A percentile compares a stretch with the other conserved stretches of the same genome.
Evolutionary conservation across 2,113 vertebrate genomes (phyloP).

Genomic region (Formicarius rufipectus): DNA sequence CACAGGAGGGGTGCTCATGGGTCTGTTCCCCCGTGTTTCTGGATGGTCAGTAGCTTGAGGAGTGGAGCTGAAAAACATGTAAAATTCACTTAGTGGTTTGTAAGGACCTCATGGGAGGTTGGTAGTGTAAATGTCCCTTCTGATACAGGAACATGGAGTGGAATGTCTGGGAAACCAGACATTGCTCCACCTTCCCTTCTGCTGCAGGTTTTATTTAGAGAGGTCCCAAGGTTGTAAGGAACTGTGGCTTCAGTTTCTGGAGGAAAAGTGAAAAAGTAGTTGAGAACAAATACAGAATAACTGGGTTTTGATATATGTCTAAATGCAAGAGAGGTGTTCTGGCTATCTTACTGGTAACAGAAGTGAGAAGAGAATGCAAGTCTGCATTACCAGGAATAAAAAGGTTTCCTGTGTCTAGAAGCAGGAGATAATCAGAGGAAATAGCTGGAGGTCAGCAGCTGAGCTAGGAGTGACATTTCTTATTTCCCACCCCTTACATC

Average conservation of each 20-base stretch:
- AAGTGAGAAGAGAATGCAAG: not conserved
- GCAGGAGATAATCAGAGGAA: not conserved
- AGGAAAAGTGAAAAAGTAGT: not conserved
- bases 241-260: not conserved
- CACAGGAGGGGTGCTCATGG: fast-evolving
- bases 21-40: fast-evolving
- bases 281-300: not conserved
- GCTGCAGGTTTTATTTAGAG: not conserved
- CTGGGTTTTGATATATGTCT: not conserved
- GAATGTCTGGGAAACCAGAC: not conserved
- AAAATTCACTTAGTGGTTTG: not conserved
- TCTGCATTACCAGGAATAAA: not conserved
- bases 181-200: not conserved
- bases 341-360: not conserved
- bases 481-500: not conserved
- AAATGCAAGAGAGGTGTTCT: not conserved
- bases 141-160: not conserved
- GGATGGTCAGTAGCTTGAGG: not conserved
- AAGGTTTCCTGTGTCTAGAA: not conserved
- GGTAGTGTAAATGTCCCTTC: not conserved
- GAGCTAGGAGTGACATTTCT: not conserved
- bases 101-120: not conserved
- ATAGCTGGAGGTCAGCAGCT: not conserved
- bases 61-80: not conserved
- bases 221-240: not conserved